Evolutionary conservation across 2,797 vertebrate genomes (phyloP), one percentile per base, ranked within the genome.

Genomic region (Todus mexicanus): DNA sequence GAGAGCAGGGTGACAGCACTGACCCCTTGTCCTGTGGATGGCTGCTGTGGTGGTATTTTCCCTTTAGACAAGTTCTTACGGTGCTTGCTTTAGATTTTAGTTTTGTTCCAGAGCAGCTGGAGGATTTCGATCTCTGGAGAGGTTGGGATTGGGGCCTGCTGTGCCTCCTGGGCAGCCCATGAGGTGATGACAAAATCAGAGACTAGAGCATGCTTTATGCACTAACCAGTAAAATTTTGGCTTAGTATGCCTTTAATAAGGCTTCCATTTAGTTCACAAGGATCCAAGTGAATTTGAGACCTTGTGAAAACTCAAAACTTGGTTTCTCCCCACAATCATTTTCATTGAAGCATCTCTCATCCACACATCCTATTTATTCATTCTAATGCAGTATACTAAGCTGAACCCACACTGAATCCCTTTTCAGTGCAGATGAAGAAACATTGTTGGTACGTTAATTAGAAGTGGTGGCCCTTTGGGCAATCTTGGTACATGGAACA

Each of bases 1-100:
- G 4, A 27, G 5, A 60, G 65, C 69, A 23, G 22, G 8, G 37
- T 15, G 35, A 27, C 27, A 64, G 27, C 64, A 33, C 56, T 1
- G 1, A 20, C 3, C 2, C 2, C 11, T 5, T 11, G 17, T 14
- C 10, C 5, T 0, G 6, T 2, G 16, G 53, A 57, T 25, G 48
- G 57, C 38, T 5, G 17, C 1, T 2, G 5, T 3, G 65, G 11
- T 42, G n/a, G 5, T 4, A 5, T 56, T 60, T 74, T 14, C 45
- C 7, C 4, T 0, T 50, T 54, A 31, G 0, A 5, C 10, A 4
- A 4, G 1, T 40, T 75, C 40, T 73, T 80, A 3, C 3, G 0
- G 10, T 2, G 1, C 5, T 69, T 53, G 60, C 26, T 27, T 35
- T 27, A 18, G 11, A 26, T 51, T 79, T 92, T 38, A 15, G 38